A percentile compares a stretch with the other conserved stretches of the same genome.
Evolutionary conservation across 2,888 invertebrate species (phyloP).

Genomic region (Spilarctia lutea): DNA sequence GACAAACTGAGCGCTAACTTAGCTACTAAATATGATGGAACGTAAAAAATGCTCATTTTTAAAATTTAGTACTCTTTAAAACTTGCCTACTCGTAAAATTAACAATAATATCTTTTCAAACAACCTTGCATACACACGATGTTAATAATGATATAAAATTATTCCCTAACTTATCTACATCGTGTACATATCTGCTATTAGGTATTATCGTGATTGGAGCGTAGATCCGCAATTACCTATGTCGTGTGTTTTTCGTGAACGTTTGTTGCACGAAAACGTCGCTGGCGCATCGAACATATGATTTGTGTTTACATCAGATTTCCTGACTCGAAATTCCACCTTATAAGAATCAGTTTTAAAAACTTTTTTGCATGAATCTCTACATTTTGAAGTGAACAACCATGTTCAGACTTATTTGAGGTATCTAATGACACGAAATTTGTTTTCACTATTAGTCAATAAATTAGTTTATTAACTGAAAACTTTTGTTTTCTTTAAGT

Average conservation of each 20-base stretch:
- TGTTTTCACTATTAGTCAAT: no score
- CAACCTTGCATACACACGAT: background rate
- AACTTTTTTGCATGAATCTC: background rate
- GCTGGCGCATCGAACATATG: constrained; percentile 5
- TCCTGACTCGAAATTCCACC: background rate
- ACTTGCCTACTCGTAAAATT: background rate
- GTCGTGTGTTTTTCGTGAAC: constrained; percentile 2
- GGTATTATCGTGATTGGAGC: constrained; percentile 23
- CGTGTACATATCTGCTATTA: constrained; percentile 18
- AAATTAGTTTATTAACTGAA: no score
- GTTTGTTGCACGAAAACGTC: constrained; percentile 8
- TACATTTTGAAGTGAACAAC: background rate
- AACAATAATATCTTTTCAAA: background rate
- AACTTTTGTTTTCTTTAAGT: background rate
- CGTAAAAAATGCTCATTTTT: constrained; percentile 5
- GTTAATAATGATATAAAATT: constrained; percentile 5
- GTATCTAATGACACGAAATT: no score
- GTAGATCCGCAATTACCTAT: constrained; percentile 15
- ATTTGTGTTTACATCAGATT: background rate
- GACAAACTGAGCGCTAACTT: constrained; percentile 11
- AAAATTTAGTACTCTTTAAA: background rate
- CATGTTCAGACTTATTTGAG: background rate
- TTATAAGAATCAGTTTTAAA: background rate
- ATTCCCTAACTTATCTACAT: constrained; percentile 26
- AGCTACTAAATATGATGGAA: constrained; percentile 9